These are phyloP conservation scores for Chymomyza costata DNA, from an alignment of 1,140 invertebrate species.

Conservation along the genomic window DNA sequence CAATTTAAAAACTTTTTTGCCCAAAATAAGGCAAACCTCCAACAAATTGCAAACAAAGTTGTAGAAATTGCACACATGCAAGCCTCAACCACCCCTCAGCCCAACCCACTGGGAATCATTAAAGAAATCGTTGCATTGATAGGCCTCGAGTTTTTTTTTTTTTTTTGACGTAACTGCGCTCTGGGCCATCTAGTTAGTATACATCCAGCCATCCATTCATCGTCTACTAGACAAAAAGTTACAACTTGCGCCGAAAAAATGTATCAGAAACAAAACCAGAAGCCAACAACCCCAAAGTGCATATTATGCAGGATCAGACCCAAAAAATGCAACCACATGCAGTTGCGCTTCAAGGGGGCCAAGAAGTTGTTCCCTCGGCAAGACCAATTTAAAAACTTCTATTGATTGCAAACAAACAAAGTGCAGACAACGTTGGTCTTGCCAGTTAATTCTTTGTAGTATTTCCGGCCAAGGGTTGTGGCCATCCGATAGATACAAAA, in stretches of 20 bases:
- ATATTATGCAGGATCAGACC: constrained; percentile 66
- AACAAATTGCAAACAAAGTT: constrained; percentile 56
- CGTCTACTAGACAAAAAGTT: constrained; percentile 22
- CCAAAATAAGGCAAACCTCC: constrained; percentile 25
- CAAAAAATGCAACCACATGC: no score
- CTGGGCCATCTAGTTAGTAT: constrained; percentile 8
- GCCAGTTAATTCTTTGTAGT: constrained; percentile 48
- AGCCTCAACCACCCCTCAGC: constrained; percentile 11
- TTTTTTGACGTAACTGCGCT: constrained; percentile 66
- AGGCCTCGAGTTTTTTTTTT: constrained; percentile 31
- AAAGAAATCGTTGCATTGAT: constrained; percentile 31
- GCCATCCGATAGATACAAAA: no score
- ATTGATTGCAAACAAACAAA: constrained; percentile 64
- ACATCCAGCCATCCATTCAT: no score
- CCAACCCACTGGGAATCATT: constrained; percentile 1
- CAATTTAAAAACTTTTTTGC: constrained; percentile 60
- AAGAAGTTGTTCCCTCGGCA: constrained; percentile 14
- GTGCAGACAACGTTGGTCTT: constrained; percentile 15
- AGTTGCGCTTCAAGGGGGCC: constrained; percentile 23
- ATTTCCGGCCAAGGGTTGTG: no score
- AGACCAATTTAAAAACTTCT: constrained; percentile 64
- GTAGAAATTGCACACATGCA: constrained; percentile 60
- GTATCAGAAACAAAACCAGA: constrained; percentile 26
- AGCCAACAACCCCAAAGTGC: constrained; percentile 38
- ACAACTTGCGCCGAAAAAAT: constrained; percentile 38